Evolutionary conservation across 2,888 invertebrate species (phyloP).

Genomic region (Andrena praecox): DNA sequence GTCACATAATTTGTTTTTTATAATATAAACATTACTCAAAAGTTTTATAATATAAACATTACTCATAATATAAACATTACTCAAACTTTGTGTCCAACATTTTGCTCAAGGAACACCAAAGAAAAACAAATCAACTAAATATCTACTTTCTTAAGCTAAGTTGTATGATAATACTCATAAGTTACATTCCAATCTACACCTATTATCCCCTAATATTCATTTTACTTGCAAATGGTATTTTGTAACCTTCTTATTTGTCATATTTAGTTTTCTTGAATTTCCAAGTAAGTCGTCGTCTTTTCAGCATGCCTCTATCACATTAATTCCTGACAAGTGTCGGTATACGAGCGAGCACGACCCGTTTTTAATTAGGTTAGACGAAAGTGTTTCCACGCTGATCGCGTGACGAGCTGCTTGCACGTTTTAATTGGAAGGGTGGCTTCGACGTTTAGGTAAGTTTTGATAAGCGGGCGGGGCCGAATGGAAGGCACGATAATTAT

Average conservation of each 20-base stretch:
- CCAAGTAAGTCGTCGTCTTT: background rate
- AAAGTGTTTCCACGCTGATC: conserved; percentile 68
- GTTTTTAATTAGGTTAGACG: conserved; percentile 76
- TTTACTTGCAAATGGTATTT: background rate
- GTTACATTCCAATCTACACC: background rate
- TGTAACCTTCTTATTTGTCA: background rate
- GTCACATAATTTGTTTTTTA: too few relatives aligned
- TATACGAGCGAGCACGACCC: conserved; percentile 23
- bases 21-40: too few relatives aligned
- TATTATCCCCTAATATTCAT: background rate
- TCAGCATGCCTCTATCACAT: background rate
- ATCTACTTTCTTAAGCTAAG: background rate
- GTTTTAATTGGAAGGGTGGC: conserved; percentile 78
- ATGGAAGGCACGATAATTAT: conserved; percentile 76
- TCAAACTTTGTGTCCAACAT: too few relatives aligned
- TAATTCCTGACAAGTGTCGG: background rate
- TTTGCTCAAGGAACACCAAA: background rate
- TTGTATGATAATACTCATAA: too few relatives aligned
- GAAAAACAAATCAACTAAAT: background rate
- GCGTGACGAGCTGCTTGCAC: conserved; percentile 77
- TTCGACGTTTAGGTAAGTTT: conserved; percentile 76
- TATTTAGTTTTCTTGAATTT: background rate
- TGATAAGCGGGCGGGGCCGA: conserved; percentile 73
- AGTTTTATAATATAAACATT: too few relatives aligned
- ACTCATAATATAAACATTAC: too few relatives aligned